Evolutionary conservation across 2,113 vertebrate genomes (phyloP), one percentile per base, ranked within the genome.

Genomic region (Aptenodytes forsteri): DNA sequence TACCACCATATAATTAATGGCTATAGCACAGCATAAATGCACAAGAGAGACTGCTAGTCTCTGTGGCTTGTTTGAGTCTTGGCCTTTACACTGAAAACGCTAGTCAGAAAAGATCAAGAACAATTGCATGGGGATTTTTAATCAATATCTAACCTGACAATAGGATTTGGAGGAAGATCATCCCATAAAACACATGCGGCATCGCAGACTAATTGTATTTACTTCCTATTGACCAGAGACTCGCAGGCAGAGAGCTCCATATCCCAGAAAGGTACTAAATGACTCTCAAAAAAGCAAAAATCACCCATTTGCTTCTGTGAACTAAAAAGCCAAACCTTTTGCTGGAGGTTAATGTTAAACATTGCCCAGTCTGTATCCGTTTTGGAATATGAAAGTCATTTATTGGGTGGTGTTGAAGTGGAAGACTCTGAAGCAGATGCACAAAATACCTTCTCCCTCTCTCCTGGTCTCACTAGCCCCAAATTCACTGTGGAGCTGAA

Each of bases 151-250:
- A 82, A 72, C 69, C 72, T 70, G 56, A 78, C 69, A 90, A 81
- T 10, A 67, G 62, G 69, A 92, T 91, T 59, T 92, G 73, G 83
- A 81, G n/a, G 52, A 65, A 82, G 56, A 97, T 86, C 79, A 64
- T 69, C 66, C 93, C 75, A 72, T 49, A 77, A 88, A 94, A 69
- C 52, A 87, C 3, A 32, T 34, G 64, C 0, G 0, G 34, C 47
- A 90, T 11, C 0, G 0, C 84, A 66, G 46, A 66, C 42, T 75
- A 67, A 80, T 56, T 89, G 46, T 27, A 77, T 90, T 81, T 89
- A 64, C 44, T 92, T 72, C 75, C n/a, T 58, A 42, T 9, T 87
- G 90, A 85, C 38, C 61, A 73, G 26, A 25, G 26, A 23, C 29
- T 29, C 1, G 6, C 22, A n/a, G 46, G 69, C 61, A 78, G 47